Evolutionary conservation across 2,888 invertebrate genomes (phyloP).

Genomic region (Ophioninae sp.): DNA sequence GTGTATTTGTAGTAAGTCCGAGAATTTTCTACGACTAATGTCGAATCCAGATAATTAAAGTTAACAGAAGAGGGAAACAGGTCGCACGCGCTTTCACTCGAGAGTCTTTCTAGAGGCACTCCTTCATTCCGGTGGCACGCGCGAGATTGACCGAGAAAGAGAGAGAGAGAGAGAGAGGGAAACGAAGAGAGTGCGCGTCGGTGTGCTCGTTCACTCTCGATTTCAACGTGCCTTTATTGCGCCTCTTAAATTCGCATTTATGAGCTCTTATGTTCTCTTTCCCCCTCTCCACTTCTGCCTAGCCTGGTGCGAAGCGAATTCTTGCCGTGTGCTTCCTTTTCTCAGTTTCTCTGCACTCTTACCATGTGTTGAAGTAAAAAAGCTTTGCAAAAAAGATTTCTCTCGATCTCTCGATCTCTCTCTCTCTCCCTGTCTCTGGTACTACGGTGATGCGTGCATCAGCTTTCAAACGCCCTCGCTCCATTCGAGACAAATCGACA

Average conservation of each 20-base stretch:
- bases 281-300: constrained; percentile 53
- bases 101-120: constrained; percentile 64
- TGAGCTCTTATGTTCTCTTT: constrained; percentile 80
- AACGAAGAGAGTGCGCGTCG: constrained; percentile 40
- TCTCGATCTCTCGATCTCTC: constrained; percentile 28
- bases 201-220: constrained; percentile 79
- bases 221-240: constrained; percentile 82
- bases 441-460: constrained; percentile 49
- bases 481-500: constrained; percentile 75
- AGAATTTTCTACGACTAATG: constrained; percentile 8
- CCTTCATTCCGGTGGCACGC: constrained; percentile 70
- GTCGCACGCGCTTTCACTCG: constrained; percentile 43
- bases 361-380: constrained; percentile 46
- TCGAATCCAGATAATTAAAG: constrained; percentile 53
- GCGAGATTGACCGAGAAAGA: constrained; percentile 63
- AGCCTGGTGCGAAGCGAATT: constrained; percentile 26
- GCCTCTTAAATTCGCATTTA: constrained; percentile 82
- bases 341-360: constrained; percentile 40
- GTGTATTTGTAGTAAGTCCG: background rate
- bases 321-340: constrained; percentile 51
- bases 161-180: constrained; percentile 17
- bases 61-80: constrained; percentile 57
- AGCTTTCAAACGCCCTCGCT: constrained; percentile 64
- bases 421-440: constrained; percentile 34
- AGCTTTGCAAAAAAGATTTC: constrained; percentile 39